A percentile compares a stretch with the other conserved stretches of the same genome.
These are phyloP conservation scores for Pangasianodon hypophthalmus DNA, from an alignment of 2,113 vertebrate species.

Conservation along the genomic window DNA sequence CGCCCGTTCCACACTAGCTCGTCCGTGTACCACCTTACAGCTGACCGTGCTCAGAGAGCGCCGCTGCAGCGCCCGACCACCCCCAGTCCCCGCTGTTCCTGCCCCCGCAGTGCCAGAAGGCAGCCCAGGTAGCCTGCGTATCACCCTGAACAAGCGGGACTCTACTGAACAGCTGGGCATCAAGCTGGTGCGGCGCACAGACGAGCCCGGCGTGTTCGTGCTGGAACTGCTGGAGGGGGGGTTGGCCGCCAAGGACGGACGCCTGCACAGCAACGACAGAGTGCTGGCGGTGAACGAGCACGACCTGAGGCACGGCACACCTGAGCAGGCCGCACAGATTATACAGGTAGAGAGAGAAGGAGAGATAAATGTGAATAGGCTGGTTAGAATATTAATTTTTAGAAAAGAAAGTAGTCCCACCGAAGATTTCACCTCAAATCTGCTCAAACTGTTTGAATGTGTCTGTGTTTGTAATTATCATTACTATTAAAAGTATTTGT, in stretches of 20 bases:
- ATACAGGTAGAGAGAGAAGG: conserved; percentile 83
- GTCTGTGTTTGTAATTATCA: too few relatives aligned
- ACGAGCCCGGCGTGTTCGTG: conserved; percentile 93
- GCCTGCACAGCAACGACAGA: conserved; percentile 89
- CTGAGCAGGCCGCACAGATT: conserved; percentile 93
- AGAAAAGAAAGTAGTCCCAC: not conserved
- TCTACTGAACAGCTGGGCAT: conserved; percentile 94
- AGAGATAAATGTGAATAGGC: not conserved
- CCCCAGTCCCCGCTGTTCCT: conserved; percentile 68
- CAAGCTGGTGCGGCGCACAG: conserved; percentile 91
- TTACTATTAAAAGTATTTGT: not conserved
- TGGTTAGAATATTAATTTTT: not conserved
- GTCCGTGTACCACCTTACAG: conserved; percentile 86
- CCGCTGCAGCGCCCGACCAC: conserved; percentile 81
- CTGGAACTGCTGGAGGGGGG: conserved; percentile 94
- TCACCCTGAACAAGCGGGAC: conserved; percentile 89
- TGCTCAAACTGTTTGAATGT: too few relatives aligned
- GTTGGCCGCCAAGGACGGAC: conserved; percentile 89
- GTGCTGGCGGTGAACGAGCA: conserved; percentile 94
- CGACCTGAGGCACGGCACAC: conserved; percentile 91
- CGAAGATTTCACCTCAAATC: too few relatives aligned
- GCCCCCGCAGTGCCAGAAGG: conserved; percentile 75
- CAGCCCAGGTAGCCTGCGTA: conserved; percentile 81
- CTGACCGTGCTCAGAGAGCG: conserved; percentile 92
- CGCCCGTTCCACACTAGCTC: conserved; percentile 85